phyloP scores from a whole-genome alignment of 2,797 vertebrate species.

The Carcharodon carcharias region DNA sequence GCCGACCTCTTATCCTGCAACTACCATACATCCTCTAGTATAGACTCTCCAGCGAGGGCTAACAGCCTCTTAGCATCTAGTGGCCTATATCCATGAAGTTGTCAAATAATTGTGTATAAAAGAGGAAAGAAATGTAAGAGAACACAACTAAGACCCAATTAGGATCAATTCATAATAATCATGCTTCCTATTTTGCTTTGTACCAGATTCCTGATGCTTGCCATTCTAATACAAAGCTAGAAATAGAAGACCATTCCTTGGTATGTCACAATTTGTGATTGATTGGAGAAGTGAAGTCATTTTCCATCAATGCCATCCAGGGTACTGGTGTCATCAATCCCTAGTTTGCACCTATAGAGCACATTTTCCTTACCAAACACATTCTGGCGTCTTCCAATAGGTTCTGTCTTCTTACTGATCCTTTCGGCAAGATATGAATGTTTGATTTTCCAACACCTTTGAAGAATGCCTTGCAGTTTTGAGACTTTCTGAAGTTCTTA shows the following conservation, averaged over 20 bases:
- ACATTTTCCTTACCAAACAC: conserved; percentile 42
- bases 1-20: too few species aligned
- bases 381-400: conserved; percentile 40
- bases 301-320: not conserved
- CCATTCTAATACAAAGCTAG: not conserved
- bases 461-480: conserved; percentile 40
- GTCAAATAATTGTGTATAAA: not conserved
- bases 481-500: not conserved
- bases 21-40: too few species aligned
- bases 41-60: too few species aligned
- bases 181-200: not conserved
- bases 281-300: not conserved
- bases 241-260: not conserved
- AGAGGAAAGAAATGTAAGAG: not conserved
- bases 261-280: not conserved
- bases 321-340: not conserved
- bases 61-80: too few species aligned
- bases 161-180: not conserved
- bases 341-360: not conserved
- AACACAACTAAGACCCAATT: not conserved
- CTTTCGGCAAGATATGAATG: conserved; percentile 32
- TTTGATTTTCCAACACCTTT: conserved; percentile 40
- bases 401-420: conserved; percentile 30
- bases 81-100: not conserved
- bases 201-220: too few species aligned